phyloP scores from a whole-genome alignment of 2,888 invertebrate species.

The Pomacea canaliculata region DNA sequence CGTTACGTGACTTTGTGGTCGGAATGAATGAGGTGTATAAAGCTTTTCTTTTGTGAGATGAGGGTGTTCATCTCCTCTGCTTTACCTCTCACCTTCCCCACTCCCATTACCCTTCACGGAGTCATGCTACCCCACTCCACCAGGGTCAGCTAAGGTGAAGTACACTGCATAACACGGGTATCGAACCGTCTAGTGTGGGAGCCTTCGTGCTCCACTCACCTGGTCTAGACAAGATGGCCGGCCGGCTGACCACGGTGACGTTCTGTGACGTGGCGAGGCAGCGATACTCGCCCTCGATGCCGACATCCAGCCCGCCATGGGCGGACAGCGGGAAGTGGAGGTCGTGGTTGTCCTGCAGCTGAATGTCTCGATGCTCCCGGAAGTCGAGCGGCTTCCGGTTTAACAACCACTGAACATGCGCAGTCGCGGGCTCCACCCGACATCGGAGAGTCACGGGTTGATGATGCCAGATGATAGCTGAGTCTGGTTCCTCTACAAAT shows the following conservation, averaged over 20 bases:
- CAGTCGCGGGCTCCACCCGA: constrained; percentile 19
- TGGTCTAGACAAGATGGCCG: constrained; percentile 29
- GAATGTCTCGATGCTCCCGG: constrained; percentile 21
- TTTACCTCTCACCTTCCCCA: too few species aligned
- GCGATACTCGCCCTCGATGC: constrained; percentile 32
- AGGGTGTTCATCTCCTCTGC: too few species aligned
- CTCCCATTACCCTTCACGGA: too few species aligned
- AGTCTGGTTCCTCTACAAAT: constrained; percentile 25
- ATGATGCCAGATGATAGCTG: constrained; percentile 23
- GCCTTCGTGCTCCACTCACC: constrained; percentile 17
- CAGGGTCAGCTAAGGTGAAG: too few species aligned
- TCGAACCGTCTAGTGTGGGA: too few species aligned
- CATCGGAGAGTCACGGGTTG: constrained; percentile 26
- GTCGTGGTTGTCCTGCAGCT: constrained; percentile 11
- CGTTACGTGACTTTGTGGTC: too few species aligned
- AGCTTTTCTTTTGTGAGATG: too few species aligned
- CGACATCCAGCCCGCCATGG: constrained; percentile 1
- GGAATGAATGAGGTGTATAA: too few species aligned
- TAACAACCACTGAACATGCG: constrained; percentile 30
- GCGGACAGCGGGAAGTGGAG: constrained; percentile 23
- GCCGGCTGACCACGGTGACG: constrained; percentile 29
- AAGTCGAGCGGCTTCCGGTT: constrained; percentile 30
- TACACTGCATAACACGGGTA: too few species aligned
- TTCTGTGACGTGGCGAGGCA: constrained; percentile 27
- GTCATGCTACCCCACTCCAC: too few species aligned